Base-by-base conservation (phyloP, 1,140 invertebrate genomes). In the Riptortus pedestris region DNA sequence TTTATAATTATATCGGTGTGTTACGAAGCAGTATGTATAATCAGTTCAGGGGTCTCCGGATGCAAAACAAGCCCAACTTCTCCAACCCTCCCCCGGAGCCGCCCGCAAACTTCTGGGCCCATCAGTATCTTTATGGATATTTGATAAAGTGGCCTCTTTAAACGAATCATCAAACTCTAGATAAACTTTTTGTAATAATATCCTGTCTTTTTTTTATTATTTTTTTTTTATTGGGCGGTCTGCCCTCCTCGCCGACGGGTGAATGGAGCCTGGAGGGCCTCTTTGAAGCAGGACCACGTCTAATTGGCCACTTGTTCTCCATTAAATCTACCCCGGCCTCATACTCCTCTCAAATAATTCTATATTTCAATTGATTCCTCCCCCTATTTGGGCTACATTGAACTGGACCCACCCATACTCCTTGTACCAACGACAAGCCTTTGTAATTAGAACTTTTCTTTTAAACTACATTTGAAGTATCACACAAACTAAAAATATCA, bases 1-100 rank as follows among this genome's bases (percentile, higher is more conserved):
- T 66, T 66, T 66, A 66, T 66, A 66, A 66, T 66, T 66, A 66
- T 66, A 66, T 66, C 65, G 60, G 60, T 65, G 59, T 59, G 60
- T 66, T 24, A 29, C 28, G 9, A 52, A 65, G 59, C 29, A 61
- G 59, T 0, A n/a, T n/a, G n/a, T n/a, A 48, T 51, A 62, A 52
- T 51, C 61, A 20, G 47, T 62, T 48, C 18, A 33, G 48, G 31
- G 45, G 27, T 26, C 29, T 26, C n/a, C 24, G 16, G 28, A 59
- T 55, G 60, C 59, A 61, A 66, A 66, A 65, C 64, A 65, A 62
- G 60, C 33, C n/a, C n/a, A 47, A 47, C 45, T 47, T 47, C 48
- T 16, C 16, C 33, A 57, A 48, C 27, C 18, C 18, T 29, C 27
- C 43, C 43, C n/a, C n/a, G n/a, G n/a, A n/a, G n/a, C n/a, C n/a